These are phyloP conservation scores for Malurus leucopterus DNA, from an alignment of 2,797 vertebrate species.

Conservation along the genomic window DNA sequence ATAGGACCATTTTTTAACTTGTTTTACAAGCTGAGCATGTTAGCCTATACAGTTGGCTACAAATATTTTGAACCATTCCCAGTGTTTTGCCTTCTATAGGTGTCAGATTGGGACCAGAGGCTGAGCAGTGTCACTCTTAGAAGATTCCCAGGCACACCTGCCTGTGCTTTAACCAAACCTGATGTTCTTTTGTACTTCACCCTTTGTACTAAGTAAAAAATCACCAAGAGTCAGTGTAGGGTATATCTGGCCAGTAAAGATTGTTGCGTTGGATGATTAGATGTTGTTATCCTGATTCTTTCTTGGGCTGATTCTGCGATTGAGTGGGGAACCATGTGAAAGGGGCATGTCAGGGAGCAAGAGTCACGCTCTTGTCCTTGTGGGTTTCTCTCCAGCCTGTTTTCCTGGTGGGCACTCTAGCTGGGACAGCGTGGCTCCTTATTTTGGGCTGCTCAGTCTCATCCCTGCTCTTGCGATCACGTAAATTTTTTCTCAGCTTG, in stretches of 20 bases:
- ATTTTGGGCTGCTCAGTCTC: neutral
- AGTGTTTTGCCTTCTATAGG: neutral
- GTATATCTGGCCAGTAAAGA: neutral
- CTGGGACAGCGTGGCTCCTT: neutral
- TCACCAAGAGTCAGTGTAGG: neutral
- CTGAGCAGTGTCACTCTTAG: neutral
- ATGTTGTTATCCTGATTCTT: neutral
- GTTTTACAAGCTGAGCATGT: neutral
- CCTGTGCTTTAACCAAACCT: neutral
- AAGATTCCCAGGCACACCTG: fast-evolving
- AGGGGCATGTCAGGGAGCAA: neutral
- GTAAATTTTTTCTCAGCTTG: neutral
- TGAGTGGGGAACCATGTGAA: neutral
- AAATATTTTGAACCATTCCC: neutral
- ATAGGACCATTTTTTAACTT: neutral
- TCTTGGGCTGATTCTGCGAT: neutral
- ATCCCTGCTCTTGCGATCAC: neutral
- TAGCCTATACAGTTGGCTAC: neutral
- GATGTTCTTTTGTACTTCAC: neutral
- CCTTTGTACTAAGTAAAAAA: neutral
- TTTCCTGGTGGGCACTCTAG: neutral
- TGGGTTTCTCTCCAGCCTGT: neutral
- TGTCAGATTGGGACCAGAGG: neutral
- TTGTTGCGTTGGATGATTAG: neutral
- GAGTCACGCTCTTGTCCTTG: neutral